These are phyloP conservation scores for Steatornis caripensis DNA, from an alignment of 2,113 vertebrate species.

Conservation along the genomic window DNA sequence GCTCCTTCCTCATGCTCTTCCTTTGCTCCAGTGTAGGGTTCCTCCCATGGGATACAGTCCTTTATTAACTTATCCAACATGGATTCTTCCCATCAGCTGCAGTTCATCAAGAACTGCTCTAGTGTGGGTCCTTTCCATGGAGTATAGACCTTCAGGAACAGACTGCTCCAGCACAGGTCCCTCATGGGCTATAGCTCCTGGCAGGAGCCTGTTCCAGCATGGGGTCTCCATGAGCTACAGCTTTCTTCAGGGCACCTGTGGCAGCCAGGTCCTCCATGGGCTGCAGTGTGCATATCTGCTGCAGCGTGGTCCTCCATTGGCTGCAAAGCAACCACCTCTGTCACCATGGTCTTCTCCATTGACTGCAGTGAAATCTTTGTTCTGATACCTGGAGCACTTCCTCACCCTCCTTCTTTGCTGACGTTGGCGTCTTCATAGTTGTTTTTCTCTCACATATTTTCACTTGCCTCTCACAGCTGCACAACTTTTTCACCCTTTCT, in stretches of 20 bases:
- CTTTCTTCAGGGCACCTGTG: not conserved
- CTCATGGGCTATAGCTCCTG: not conserved
- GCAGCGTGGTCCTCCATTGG: not conserved
- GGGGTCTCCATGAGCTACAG: not conserved
- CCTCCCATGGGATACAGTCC: not conserved
- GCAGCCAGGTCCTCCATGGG: not conserved
- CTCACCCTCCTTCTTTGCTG: not conserved
- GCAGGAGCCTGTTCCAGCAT: not conserved
- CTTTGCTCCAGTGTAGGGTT: not conserved
- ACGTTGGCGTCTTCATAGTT: not conserved
- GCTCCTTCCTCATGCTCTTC: not conserved
- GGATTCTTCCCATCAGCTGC: not conserved
- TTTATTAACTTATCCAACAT: not conserved
- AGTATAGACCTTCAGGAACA: not conserved
- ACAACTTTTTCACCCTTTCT: not conserved
- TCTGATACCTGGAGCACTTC: not conserved
- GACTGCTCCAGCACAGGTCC: not conserved
- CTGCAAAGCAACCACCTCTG: not conserved
- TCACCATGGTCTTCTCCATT: not conserved
- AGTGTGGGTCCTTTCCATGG: not conserved
- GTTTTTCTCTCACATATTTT: not conserved
- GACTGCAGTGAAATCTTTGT: not conserved
- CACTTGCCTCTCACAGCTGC: not conserved
- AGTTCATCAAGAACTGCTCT: not conserved
- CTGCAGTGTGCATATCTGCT: not conserved